These are phyloP conservation scores for Perizoma affinitatum DNA, from an alignment of 2,888 invertebrate species.

Conservation along the genomic window DNA sequence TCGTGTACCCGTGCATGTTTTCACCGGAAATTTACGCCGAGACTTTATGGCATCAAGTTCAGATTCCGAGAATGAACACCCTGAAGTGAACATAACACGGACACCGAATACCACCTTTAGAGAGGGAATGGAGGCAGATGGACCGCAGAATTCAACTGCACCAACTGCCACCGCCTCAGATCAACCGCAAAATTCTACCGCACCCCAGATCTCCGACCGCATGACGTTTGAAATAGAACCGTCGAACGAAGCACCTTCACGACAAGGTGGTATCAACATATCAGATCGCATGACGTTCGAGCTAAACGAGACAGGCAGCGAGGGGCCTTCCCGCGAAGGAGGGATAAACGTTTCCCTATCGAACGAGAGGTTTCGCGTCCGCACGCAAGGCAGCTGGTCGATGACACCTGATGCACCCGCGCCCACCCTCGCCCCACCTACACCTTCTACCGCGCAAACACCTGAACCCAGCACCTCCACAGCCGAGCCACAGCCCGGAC, in stretches of 20 bases:
- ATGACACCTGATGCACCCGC: conserved; percentile 8
- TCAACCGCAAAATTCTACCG: conserved; percentile 9
- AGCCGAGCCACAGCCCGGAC: conserved; percentile 16
- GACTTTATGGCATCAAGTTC: conserved; percentile 67
- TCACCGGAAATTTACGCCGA: conserved; percentile 54
- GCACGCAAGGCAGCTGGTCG: conserved; percentile 53
- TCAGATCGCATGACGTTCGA: conserved; percentile 38
- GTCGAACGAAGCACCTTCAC: conserved; percentile 25
- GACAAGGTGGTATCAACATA: conserved; percentile 29
- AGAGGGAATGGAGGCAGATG: conserved; percentile 47
- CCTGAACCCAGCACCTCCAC: background rate
- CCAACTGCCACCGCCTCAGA: background rate
- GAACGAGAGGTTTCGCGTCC: conserved; percentile 65
- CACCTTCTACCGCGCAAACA: background rate
- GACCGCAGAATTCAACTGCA: conserved; percentile 7
- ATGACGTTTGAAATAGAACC: conserved; percentile 32
- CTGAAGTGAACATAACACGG: conserved; percentile 73
- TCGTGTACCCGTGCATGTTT: conserved; percentile 55
- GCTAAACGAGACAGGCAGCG: conserved; percentile 29
- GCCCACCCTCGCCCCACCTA: background rate
- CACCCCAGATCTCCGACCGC: conserved; percentile 27
- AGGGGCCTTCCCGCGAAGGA: conserved; percentile 19
- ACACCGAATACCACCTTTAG: conserved; percentile 69
- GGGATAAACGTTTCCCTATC: conserved; percentile 47
- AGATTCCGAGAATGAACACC: conserved; percentile 73